phyloP scores from a whole-genome alignment of 2,888 invertebrate species.

The Lithophane leautieri region DNA sequence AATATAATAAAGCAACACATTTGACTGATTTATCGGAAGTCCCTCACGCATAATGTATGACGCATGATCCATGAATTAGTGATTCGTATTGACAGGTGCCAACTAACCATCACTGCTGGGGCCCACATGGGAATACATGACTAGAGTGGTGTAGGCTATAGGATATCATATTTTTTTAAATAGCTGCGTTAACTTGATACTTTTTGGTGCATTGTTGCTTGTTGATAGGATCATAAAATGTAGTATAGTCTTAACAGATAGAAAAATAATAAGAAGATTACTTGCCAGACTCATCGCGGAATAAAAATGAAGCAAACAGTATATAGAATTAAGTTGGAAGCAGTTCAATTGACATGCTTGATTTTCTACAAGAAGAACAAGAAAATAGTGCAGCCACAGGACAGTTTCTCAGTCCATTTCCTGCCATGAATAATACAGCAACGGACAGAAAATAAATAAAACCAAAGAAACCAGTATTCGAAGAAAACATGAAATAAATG shows the following conservation, averaged over 20 bases:
- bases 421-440: slow-evolving; percentile 17
- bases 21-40: slow-evolving; percentile 25
- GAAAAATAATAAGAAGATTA: too few relatives aligned
- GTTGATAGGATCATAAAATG: background rate
- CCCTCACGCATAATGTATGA: background rate
- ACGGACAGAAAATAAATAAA: slow-evolving; percentile 19
- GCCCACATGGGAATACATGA: background rate
- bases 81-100: slow-evolving; percentile 26
- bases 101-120: slow-evolving; percentile 9
- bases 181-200: background rate
- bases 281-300: background rate
- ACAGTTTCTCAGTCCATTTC: slow-evolving; percentile 16
- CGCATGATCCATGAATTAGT: slow-evolving; percentile 30
- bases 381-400: slow-evolving; percentile 9
- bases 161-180: background rate
- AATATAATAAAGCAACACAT: slow-evolving; percentile 26
- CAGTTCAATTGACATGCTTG: slow-evolving; percentile 13
- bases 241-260: background rate
- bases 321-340: background rate
- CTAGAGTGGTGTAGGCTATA: background rate
- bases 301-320: background rate
- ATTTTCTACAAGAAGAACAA: background rate
- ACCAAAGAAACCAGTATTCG: background rate
- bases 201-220: too few relatives aligned
- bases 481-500: slow-evolving; percentile 26